Conservation (phyloP, 2,888 invertebrate genomes). For the Melanophora roralis region DNA sequence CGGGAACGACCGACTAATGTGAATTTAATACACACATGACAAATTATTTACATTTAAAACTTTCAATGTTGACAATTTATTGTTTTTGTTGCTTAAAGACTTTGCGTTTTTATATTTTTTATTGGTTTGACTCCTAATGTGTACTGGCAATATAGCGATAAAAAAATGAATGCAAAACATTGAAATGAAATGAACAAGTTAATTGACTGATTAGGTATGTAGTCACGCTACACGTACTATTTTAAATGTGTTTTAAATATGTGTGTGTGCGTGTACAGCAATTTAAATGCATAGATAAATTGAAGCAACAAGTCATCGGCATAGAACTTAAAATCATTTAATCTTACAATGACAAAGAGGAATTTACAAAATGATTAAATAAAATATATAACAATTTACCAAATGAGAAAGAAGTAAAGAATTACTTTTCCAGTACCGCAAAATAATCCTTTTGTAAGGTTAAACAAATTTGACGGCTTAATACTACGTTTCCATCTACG, state of each 20-base stretch:
- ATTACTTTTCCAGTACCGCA: background rate
- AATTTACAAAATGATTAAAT: constrained; percentile 26
- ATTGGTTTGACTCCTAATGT: constrained; percentile 1
- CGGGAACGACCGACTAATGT: background rate
- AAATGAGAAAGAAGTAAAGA: background rate
- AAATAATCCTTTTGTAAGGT: background rate
- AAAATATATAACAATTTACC: background rate
- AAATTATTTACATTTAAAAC: background rate
- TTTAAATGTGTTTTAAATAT: background rate
- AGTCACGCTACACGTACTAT: background rate
- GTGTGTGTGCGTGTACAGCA: background rate
- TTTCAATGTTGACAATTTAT: background rate
- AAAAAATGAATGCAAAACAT: background rate
- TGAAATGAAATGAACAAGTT: background rate
- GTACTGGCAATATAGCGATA: background rate
- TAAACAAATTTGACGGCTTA: no score
- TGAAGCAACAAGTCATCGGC: constrained; percentile 31
- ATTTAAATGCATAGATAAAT: background rate
- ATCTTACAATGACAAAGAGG: constrained; percentile 15
- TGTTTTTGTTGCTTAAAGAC: background rate
- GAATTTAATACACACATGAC: constrained; percentile 3
- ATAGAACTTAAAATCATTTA: constrained; percentile 15
- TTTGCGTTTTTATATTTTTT: background rate
- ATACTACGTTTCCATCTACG: no score
- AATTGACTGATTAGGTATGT: background rate